Percentiles rank a stretch among this genome's conserved stretches.
Evolutionary conservation across 2,888 invertebrate genomes (phyloP).

Genomic region (Hipparchia sbordonii): DNA sequence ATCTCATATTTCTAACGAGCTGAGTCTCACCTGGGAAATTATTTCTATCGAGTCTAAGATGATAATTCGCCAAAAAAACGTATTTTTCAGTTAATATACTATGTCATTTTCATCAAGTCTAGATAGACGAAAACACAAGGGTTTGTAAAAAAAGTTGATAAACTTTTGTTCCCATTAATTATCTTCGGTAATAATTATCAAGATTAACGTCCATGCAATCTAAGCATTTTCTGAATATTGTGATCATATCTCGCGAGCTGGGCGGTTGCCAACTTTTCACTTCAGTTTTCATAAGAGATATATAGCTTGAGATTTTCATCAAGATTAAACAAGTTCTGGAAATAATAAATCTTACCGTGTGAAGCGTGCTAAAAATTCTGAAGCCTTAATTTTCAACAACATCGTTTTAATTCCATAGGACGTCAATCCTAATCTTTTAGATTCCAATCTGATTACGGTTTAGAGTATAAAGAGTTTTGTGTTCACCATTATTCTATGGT

Average conservation of each 20-base stretch:
- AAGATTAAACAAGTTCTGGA: background rate
- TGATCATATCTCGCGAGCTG: background rate
- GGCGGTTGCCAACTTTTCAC: background rate
- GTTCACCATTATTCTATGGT: too few relatives aligned
- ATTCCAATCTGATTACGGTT: too few relatives aligned
- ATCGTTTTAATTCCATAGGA: background rate
- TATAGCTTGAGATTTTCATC: background rate
- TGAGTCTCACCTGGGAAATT: too few relatives aligned
- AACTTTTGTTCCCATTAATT: background rate
- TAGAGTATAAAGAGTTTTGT: background rate
- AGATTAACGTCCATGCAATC: background rate
- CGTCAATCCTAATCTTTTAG: background rate
- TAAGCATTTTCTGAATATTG: conserved; percentile 1
- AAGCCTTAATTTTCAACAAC: background rate
- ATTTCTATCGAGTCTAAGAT: too few relatives aligned
- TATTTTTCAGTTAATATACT: too few relatives aligned
- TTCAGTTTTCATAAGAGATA: background rate
- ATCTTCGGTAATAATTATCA: background rate
- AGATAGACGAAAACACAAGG: too few relatives aligned
- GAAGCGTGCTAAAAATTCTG: background rate
- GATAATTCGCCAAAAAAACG: too few relatives aligned
- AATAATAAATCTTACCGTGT: background rate
- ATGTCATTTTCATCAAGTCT: too few relatives aligned
- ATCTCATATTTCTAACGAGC: too few relatives aligned
- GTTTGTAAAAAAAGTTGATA: background rate